Evolutionary conservation across 1,140 invertebrate species (phyloP), one percentile per base, ranked within the genome.

Genomic region (Solenopsis fugax): DNA sequence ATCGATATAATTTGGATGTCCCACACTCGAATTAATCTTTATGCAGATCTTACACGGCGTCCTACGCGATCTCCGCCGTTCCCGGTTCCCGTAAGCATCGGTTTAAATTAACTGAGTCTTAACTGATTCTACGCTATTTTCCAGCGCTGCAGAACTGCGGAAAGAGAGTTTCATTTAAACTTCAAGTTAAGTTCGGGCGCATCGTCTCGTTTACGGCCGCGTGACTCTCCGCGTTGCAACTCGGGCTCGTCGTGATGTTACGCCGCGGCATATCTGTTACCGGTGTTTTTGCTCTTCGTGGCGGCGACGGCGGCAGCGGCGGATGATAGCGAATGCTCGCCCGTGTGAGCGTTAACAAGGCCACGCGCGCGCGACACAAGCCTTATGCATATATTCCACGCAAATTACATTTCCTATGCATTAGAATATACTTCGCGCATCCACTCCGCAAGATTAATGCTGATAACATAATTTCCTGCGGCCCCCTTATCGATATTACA

Each of bases 391-490:
- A 84, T 75, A 75, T 84, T 84, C 54, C 16, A 12, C 37, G 24
- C 24, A 84, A 84, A 84, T 84, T 73, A 60, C 54, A 62, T 75
- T 84, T 84, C 13, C 80, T 50, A 84, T 84, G 69, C 80, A 75
- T 50, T 50, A 60, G 54, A 84, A 84, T 50, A 73, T 52, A 73
- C 52, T 62, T 84, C 2, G 9, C 65, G 13, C 16, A 48, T 1
- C 21, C 41, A 73, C 52, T 73, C 34, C 9, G 67, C 24, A 21
- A 62, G 41, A 73, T 73, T 84, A 84, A 84, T 69, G 9, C 34
- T 37, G 48, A 81, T 73, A 73, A 84, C 41, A 16, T 37, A 21
- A 84, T 62, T 75, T 60, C 41, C 67, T 13, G n/a, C 16, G 54
- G 29, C 24, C 6, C 3, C 7, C 41, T 12, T 45, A 21, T 80